Evolutionary conservation across 2,113 vertebrate species (phyloP).

Genomic region (Apteryx owenii): DNA sequence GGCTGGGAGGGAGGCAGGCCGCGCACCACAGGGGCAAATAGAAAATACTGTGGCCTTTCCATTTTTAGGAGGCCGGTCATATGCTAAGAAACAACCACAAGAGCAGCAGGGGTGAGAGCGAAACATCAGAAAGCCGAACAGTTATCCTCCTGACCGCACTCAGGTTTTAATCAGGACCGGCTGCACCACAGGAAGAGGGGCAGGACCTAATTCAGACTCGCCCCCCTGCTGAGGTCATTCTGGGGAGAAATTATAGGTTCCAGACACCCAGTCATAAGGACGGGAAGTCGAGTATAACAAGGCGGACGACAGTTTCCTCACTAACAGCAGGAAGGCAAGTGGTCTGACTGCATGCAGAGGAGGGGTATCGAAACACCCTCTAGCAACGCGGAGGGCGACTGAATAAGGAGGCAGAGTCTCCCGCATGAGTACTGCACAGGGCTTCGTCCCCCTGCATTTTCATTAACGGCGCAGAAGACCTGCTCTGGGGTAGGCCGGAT

Average conservation of each 20-base stretch:
- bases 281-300: background rate
- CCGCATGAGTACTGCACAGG: background rate
- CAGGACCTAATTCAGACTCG: background rate
- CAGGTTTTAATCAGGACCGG: background rate
- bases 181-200: background rate
- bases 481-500: background rate
- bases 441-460: background rate
- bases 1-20: background rate
- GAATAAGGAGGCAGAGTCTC: background rate
- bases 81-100: background rate
- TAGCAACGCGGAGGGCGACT: background rate
- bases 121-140: background rate
- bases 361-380: background rate
- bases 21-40: background rate
- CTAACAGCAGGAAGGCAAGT: background rate
- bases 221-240: background rate
- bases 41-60: background rate
- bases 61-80: background rate
- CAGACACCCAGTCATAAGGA: background rate
- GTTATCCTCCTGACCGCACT: background rate
- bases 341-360: accelerated
- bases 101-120: background rate
- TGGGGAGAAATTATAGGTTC: background rate
- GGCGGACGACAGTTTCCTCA: background rate
- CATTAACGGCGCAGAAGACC: background rate